phyloP scores from a whole-genome alignment of 2,888 invertebrate genomes.

The Nasonia oneida region DNA sequence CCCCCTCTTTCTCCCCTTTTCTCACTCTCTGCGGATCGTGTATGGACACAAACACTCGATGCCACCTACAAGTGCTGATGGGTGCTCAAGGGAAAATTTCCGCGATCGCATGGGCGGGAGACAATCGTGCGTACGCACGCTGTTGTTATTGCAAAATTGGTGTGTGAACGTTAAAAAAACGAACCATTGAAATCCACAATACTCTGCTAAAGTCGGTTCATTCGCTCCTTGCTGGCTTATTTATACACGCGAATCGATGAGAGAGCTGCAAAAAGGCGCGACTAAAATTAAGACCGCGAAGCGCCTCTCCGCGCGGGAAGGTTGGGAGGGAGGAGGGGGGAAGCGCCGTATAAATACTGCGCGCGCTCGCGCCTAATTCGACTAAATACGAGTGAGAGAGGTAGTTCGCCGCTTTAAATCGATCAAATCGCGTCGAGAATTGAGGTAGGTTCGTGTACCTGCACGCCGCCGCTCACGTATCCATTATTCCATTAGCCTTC shows the following conservation, averaged over 20 bases:
- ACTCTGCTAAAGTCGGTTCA: neutral
- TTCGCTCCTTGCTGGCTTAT: neutral
- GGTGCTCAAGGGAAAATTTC: no score
- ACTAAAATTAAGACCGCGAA: slow-evolving; percentile 1
- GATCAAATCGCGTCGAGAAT: slow-evolving; percentile 51
- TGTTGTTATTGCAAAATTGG: neutral
- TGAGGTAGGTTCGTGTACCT: slow-evolving; percentile 30
- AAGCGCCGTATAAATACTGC: slow-evolving; percentile 27
- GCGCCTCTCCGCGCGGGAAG: neutral
- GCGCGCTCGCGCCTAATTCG: slow-evolving; percentile 52
- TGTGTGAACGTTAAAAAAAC: neutral
- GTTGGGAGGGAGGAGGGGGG: neutral
- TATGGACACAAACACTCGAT: no score
- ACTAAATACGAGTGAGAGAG: slow-evolving; percentile 30
- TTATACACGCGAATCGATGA: slow-evolving; percentile 13
- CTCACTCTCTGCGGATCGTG: neutral
- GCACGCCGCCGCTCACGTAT: slow-evolving; percentile 34
- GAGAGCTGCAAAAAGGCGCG: neutral
- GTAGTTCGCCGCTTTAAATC: slow-evolving; percentile 40
- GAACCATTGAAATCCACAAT: neutral
- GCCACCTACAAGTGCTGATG: neutral
- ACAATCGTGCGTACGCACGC: neutral
- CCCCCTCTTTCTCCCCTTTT: neutral
- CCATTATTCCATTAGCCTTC: slow-evolving; percentile 51
- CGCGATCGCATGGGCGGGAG: neutral